Evolutionary conservation across 2,113 vertebrate species (phyloP).

Genomic region (Micronycteris hirsuta): DNA sequence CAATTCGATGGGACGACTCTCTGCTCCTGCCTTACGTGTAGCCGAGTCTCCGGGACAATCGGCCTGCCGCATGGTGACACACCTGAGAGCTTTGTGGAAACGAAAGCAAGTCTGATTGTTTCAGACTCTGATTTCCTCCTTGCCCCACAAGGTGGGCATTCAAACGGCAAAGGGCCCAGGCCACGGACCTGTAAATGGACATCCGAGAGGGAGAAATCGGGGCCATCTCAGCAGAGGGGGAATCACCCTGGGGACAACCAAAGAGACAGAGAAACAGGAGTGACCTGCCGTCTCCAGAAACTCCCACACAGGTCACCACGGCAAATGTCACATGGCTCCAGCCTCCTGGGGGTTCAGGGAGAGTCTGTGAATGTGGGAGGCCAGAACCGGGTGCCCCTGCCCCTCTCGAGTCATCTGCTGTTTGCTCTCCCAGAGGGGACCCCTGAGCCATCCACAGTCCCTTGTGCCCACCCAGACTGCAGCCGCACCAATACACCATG

Average conservation of each 20-base stretch:
- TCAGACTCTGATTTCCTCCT: not conserved
- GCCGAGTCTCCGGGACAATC: not conserved
- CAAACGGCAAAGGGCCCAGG: not conserved
- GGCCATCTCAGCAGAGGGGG: not conserved
- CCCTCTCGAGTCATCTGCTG: fast-evolving
- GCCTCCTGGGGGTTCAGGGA: not conserved
- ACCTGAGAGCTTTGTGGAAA: not conserved
- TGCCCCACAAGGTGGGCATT: not conserved
- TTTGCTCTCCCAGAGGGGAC: not conserved
- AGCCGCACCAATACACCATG: not conserved
- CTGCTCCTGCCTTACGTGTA: not conserved
- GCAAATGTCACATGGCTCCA: no score
- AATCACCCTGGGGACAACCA: not conserved
- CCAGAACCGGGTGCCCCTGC: not conserved
- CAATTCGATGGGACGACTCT: fast-evolving
- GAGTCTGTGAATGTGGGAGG: not conserved
- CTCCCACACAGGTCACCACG: not conserved
- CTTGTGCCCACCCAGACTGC: no score
- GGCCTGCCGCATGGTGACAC: fast-evolving
- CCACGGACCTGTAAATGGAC: not conserved
- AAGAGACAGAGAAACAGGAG: not conserved
- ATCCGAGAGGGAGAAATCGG: not conserved
- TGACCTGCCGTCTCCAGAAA: not conserved
- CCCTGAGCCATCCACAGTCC: fast-evolving
- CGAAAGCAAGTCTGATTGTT: not conserved